Evolutionary conservation across 2,797 vertebrate genomes (phyloP).

Genomic region (Rhynchonycteris naso): DNA sequence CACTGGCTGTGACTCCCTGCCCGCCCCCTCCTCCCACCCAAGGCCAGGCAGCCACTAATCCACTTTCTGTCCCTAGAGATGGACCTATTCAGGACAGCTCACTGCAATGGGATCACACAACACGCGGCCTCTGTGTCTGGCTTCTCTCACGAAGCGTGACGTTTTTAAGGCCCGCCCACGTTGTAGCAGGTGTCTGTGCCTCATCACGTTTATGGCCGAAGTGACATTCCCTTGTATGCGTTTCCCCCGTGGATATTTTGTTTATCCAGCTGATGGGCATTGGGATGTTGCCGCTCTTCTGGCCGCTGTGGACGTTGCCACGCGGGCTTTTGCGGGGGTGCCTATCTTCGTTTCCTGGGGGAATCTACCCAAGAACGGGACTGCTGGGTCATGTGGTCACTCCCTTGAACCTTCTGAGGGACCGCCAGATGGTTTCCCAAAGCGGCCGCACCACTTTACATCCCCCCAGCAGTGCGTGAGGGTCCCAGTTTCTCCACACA

Average conservation of each 20-base stretch:
- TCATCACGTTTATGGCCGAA: not conserved
- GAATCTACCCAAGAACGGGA: not conserved
- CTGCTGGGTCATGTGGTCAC: fast-evolving
- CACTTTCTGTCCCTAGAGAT: not conserved
- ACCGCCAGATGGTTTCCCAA: not conserved
- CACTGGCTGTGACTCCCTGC: no score
- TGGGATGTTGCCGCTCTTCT: not conserved
- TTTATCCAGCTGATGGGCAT: not conserved
- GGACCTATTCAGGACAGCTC: not conserved
- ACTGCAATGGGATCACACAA: not conserved
- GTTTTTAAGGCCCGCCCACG: not conserved
- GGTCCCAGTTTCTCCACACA: not conserved
- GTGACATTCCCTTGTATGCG: not conserved
- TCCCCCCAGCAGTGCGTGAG: not conserved
- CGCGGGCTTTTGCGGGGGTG: not conserved
- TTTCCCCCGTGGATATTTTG: not conserved
- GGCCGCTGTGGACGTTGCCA: not conserved
- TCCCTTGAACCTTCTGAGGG: not conserved
- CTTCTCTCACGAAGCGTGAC: not conserved
- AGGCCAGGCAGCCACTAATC: not conserved
- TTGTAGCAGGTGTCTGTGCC: fast-evolving
- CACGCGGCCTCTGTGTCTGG: not conserved
- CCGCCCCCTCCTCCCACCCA: not conserved
- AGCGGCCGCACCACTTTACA: fast-evolving
- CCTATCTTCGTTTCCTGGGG: not conserved